Evolutionary conservation across 2,113 vertebrate species (phyloP).

Genomic region (Esox niger): DNA sequence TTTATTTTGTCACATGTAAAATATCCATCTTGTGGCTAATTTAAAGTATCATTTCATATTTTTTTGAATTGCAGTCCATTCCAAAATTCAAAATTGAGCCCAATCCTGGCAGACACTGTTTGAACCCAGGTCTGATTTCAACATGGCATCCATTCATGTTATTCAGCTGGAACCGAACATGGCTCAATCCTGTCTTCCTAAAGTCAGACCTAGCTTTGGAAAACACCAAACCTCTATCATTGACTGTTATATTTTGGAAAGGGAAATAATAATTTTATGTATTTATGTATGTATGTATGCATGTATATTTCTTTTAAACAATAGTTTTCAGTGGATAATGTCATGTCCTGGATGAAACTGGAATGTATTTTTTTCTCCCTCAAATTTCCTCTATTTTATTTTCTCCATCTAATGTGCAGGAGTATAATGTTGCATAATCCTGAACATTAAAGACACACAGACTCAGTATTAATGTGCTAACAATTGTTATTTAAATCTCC

Average conservation of each 20-base stretch:
- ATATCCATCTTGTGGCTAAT: too few relatives aligned
- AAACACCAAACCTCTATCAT: neutral
- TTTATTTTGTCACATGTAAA: too few relatives aligned
- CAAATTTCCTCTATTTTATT: neutral
- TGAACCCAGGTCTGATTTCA: too few relatives aligned
- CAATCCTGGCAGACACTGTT: too few relatives aligned
- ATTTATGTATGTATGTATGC: neutral
- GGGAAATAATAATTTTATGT: neutral
- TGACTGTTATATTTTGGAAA: neutral
- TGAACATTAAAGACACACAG: neutral
- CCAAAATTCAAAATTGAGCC: too few relatives aligned
- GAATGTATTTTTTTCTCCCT: neutral
- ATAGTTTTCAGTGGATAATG: constrained; percentile 2
- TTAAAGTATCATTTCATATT: too few relatives aligned
- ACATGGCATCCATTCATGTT: too few relatives aligned
- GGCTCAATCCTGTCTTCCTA: neutral
- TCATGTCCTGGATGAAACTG: constrained; percentile 3
- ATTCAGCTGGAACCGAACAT: neutral
- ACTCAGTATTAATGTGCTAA: neutral
- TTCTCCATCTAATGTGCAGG: neutral
- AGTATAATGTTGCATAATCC: neutral
- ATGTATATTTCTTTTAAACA: constrained; percentile 7
- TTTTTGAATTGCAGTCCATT: too few relatives aligned
- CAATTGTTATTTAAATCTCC: too few relatives aligned
- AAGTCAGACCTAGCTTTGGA: neutral